phyloP scores from a whole-genome alignment of 2,113 vertebrate genomes.

The Emberiza fucata region DNA sequence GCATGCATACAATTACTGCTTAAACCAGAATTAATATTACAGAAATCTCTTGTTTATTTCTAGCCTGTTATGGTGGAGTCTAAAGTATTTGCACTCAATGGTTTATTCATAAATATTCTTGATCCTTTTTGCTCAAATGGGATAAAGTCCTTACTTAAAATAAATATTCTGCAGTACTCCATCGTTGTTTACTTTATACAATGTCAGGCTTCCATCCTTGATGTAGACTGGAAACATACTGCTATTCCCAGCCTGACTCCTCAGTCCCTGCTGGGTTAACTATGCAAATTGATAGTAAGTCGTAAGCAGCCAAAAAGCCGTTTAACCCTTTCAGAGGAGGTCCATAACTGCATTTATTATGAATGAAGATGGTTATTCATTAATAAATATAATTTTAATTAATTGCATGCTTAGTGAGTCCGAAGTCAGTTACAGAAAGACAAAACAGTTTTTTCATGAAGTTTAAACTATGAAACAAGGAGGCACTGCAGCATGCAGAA shows the following conservation, averaged over 20 bases:
- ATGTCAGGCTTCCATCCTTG: background rate
- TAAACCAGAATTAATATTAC: background rate
- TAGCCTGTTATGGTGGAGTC: background rate
- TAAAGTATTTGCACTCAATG: background rate
- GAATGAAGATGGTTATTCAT: background rate
- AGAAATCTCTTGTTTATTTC: background rate
- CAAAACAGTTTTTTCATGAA: background rate
- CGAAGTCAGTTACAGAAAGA: background rate
- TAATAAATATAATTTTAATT: background rate
- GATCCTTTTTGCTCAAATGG: background rate
- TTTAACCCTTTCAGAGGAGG: background rate
- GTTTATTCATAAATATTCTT: background rate
- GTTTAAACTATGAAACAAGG: background rate
- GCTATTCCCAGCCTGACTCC: background rate
- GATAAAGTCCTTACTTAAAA: background rate
- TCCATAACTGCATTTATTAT: fast-evolving
- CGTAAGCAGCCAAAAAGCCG: background rate
- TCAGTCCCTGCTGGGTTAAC: background rate
- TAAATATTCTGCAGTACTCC: background rate
- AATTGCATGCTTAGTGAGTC: background rate
- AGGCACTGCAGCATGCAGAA: background rate
- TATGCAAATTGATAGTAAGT: background rate
- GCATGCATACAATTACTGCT: background rate
- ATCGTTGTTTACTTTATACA: background rate
- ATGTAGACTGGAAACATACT: background rate